Evolutionary conservation across 2,113 vertebrate species (phyloP).

Genomic region (Dryoscopus gambensis): DNA sequence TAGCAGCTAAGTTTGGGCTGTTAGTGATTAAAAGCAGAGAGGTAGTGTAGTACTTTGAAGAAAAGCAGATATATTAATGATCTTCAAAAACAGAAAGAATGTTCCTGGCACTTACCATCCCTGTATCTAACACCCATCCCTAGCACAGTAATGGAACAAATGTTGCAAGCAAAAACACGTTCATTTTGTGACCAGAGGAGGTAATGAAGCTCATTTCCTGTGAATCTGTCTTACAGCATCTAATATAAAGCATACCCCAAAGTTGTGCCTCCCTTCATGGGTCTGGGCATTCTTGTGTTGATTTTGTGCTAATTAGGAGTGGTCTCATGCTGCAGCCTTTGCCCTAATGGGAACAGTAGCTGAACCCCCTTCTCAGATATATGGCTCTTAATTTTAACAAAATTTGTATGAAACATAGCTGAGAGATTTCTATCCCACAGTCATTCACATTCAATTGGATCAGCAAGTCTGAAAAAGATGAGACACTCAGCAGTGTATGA

Average conservation of each 20-base stretch:
- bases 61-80: constrained; percentile 11
- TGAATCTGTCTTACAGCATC: background rate
- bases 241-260: background rate
- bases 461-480: background rate
- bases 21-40: constrained; percentile 6
- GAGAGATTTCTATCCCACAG: background rate
- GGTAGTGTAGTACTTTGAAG: background rate
- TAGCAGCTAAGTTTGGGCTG: background rate
- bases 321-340: background rate
- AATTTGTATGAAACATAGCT: background rate
- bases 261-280: background rate
- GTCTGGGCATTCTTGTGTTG: background rate
- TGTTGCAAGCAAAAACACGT: constrained; percentile 34
- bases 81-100: constrained; percentile 46
- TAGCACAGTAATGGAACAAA: constrained; percentile 32
- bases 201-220: constrained; percentile 52
- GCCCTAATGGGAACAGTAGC: background rate
- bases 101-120: constrained; percentile 29
- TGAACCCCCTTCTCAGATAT: background rate
- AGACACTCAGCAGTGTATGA: background rate
- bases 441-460: background rate
- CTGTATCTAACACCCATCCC: constrained; percentile 41
- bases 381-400: background rate
- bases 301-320: background rate
- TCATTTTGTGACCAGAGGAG: constrained; percentile 23